These are phyloP conservation scores for Schizopygopsis malacanthus DNA, from an alignment of 2,797 vertebrate species.

Conservation along the genomic window DNA sequence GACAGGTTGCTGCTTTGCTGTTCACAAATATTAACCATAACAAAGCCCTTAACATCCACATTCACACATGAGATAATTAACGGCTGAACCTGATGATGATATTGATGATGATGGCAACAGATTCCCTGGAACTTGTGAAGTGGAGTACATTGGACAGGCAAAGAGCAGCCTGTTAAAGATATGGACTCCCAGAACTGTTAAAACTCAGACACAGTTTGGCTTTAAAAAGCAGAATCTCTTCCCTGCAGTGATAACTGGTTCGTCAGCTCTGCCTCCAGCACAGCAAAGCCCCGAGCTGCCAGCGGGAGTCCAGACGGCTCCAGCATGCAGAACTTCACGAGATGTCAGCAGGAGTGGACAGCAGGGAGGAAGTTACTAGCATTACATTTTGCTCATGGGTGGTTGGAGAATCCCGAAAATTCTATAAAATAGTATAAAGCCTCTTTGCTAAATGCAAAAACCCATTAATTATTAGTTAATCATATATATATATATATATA, in stretches of 20 bases:
- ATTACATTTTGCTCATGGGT: constrained; percentile 18
- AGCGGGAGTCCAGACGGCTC: constrained; percentile 23
- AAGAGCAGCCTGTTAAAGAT: constrained; percentile 9
- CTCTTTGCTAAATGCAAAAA: constrained; percentile 1
- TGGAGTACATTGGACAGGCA: constrained; percentile 6
- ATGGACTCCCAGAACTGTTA: constrained; percentile 14
- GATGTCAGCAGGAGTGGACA: constrained; percentile 22
- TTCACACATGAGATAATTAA: constrained; percentile 32
- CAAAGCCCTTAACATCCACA: constrained; percentile 10
- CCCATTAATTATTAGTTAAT: not conserved
- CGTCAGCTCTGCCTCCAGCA: constrained; percentile 19
- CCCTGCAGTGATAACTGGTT: constrained; percentile 35
- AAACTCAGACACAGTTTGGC: constrained; percentile 12
- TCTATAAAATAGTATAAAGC: not conserved
- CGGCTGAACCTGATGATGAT: constrained; percentile 12
- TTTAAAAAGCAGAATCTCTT: constrained; percentile 24
- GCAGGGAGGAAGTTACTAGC: constrained; percentile 39
- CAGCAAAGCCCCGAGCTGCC: not conserved
- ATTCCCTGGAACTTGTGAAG: constrained; percentile 1
- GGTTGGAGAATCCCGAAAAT: not conserved
- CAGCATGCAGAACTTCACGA: constrained; percentile 22
- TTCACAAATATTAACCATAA: constrained; percentile 41
- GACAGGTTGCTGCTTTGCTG: constrained; percentile 8
- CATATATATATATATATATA: too few relatives aligned
- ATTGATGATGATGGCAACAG: constrained; percentile 6